Conservation (phyloP, 1,140 invertebrate genomes). For the Archegozetes longisetosus region DNA sequence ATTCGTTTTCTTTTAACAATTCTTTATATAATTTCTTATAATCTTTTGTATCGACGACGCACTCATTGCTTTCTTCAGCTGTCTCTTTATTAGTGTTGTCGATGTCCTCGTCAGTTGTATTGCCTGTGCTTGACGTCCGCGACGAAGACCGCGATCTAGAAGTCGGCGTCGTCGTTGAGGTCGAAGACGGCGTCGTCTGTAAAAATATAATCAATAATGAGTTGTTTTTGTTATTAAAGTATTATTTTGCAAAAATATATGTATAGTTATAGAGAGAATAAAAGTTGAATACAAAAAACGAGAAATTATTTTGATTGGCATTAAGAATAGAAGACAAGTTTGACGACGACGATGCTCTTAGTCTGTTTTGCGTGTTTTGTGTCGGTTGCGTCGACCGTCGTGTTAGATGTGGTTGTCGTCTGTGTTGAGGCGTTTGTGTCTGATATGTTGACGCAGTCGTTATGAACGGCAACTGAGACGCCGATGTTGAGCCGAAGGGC, state of each 20-base stretch:
- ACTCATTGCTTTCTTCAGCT: neutral
- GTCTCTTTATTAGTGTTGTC: neutral
- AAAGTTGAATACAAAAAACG: too few species aligned
- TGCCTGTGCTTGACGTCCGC: neutral
- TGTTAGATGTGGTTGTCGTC: slow-evolving; percentile 5
- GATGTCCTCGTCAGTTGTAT: neutral
- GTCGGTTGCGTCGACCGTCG: slow-evolving; percentile 7
- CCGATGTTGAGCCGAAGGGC: neutral
- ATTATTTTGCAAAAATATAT: neutral
- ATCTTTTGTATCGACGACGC: slow-evolving; percentile 3
- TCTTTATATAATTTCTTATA: slow-evolving; percentile 12
- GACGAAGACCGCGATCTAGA: neutral
- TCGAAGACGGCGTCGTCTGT: neutral
- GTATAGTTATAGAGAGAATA: neutral
- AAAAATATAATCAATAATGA: too few species aligned
- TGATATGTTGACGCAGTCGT: neutral
- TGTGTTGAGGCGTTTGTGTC: neutral
- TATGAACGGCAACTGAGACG: slow-evolving; percentile 1
- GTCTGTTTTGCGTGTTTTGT: neutral
- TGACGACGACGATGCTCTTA: neutral
- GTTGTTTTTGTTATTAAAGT: too few species aligned
- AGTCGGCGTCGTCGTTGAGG: neutral
- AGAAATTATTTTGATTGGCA: too few species aligned
- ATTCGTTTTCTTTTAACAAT: slow-evolving; percentile 13
- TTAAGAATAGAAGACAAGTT: too few species aligned